phyloP scores from a whole-genome alignment of 64 coral and sea anemone genomes.

The Cladopsammia gracilis region DNA sequence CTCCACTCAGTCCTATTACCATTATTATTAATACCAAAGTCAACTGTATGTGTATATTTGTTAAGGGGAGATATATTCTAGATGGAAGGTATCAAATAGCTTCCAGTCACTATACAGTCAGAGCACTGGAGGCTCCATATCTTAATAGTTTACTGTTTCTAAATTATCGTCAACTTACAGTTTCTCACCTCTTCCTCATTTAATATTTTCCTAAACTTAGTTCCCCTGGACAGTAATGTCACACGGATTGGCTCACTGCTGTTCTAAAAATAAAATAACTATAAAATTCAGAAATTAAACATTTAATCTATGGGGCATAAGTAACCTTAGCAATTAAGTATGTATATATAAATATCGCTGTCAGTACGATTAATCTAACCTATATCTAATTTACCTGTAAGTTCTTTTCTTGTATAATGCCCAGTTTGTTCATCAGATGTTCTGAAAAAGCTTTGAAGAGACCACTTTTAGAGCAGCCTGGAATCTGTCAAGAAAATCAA shows the following conservation, averaged over 20 bases:
- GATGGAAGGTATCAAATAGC: too few relatives aligned
- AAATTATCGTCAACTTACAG: too few relatives aligned
- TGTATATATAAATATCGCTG: too few relatives aligned
- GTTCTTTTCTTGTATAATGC: constrained; percentile 74
- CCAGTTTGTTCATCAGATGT: constrained; percentile 71
- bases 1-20: too few relatives aligned
- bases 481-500: constrained; percentile 60
- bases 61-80: too few relatives aligned
- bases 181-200: constrained; percentile 91
- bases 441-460: constrained; percentile 95
- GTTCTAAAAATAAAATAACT: constrained; percentile 47
- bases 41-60: too few relatives aligned
- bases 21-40: too few relatives aligned
- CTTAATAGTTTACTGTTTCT: too few relatives aligned
- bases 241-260: constrained; percentile 76
- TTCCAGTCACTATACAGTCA: too few relatives aligned
- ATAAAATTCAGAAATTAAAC: not conserved
- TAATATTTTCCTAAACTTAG: constrained; percentile 83
- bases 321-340: too few relatives aligned
- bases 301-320: too few relatives aligned
- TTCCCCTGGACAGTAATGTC: constrained; percentile 86
- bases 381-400: constrained; percentile 17
- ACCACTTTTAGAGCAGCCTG: constrained; percentile 92
- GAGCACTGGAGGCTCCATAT: too few relatives aligned
- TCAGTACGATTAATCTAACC: not conserved